Evolutionary conservation across 2,113 vertebrate genomes (phyloP), one percentile per base, ranked within the genome.

Genomic region (Pachyramphus minor): DNA sequence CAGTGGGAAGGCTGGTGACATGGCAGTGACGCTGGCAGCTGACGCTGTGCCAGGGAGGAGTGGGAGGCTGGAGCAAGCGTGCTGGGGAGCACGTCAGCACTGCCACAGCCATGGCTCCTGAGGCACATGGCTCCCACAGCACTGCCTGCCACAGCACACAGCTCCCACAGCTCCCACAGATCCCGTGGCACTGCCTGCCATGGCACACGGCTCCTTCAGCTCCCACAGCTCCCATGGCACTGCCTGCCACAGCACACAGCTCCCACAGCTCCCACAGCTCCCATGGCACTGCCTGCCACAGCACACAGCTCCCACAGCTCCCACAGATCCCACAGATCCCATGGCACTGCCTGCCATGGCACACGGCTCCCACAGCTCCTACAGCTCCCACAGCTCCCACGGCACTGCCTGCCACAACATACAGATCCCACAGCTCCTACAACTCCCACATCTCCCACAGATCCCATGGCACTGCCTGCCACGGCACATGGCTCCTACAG

Each of bases 1-100:
- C 66, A 2, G 35, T 28, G 84, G 59, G 19, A 6, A 3, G 55
- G 73, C 74, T n/a, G 69, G 33, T 67, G 93, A 59, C 73, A 42
- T 0, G 2, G 11, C 3, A 2, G 71, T 96, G 89, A 95, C 9
- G 53, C 52, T 0, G 37, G 23, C 0, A 0, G 44, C 77, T 91
- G 94, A 64, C 3, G 58, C 22, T 0, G 1, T 0, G 12, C 37
- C 9, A 8, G 68, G 95, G 90, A 89, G 87, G 69, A 74, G 81
- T 2, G n/a, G 74, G 71, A 75, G 39, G 86, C 85, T 33, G 82
- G 5, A 23, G 84, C 0, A 21, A 83, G 73, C 56, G 42, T 96
- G 95, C 77, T 0, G 3, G 18, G 69, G 14, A 78, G 95, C 95
- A 94, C 80, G 79, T 95, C 73, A 1, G 76, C 80, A 14, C 56